Base-by-base conservation (phyloP, 2,113 vertebrate genomes). In the Chloropsis cyanopogon region DNA sequence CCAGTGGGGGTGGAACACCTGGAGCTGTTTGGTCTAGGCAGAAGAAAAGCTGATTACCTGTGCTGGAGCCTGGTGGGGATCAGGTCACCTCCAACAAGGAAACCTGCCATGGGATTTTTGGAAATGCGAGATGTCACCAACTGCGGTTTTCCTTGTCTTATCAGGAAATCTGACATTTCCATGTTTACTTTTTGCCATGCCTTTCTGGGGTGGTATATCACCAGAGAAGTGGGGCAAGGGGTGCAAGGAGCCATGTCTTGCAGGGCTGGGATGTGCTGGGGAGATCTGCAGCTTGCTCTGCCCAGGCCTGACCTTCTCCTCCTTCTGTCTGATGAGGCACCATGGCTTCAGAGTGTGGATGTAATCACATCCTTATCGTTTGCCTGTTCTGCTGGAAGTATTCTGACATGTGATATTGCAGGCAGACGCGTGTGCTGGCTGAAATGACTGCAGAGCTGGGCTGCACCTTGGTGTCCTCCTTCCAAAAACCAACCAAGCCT, bases 101-200 rank as follows among this genome's bases (percentile, higher is more conserved):
- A 35, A 80, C 18, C 35, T 87, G 14, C 44, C 8, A 1, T 41
- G 41, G 46, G 46, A 35, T 44, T 75, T 70, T 22, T 60, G 49
- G 66, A 85, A 82, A 49, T 1, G 1, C 1, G 1, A 14, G 18
- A 28, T 59, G 18, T 39, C 22, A 18, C 0, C 0, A 63, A 13
- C 35, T 47, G 22, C 52, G 29, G 2, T 50, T 84, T 82, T 68
- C 19, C 2, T 1, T 42, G 16, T 63, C 33, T 70, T 42, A 18
- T 4, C 61, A 44, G 39, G 65, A 84, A 83, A 61, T 33, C 7
- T 2, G 29, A 57, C 7, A 21, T 72, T 50, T 2, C 4, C 11
- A 8, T 0, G 1, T 44, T 29, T 21, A 4, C 37, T 20, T 23
- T 68, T 47, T n/a, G 22, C 1, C 3, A 3, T 31, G 49, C 41